Conservation (phyloP, 2,888 invertebrate species). For the Cheilosia pagana region DNA sequence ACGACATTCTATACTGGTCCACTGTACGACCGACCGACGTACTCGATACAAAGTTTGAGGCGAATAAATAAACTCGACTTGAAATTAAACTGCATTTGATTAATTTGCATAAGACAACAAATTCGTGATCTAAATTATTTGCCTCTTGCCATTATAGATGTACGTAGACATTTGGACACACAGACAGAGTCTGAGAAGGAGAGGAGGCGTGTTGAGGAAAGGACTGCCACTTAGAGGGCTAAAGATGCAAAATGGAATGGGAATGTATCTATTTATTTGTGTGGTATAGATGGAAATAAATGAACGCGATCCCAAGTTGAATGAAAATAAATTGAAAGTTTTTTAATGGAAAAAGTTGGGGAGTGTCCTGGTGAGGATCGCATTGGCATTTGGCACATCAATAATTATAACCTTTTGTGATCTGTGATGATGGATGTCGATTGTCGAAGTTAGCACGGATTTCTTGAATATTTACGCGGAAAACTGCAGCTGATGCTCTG, state of each 20-base stretch:
- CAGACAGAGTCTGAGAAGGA: not conserved
- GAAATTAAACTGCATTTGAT: slow-evolving; percentile 81
- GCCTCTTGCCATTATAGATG: slow-evolving; percentile 61
- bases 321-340: slow-evolving; percentile 69
- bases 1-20: slow-evolving; percentile 53
- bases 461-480: no score
- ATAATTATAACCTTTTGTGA: no score
- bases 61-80: slow-evolving; percentile 63
- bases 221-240: slow-evolving; percentile 78
- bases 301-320: slow-evolving; percentile 38
- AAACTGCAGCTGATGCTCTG: no score
- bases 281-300: slow-evolving; percentile 24
- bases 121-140: slow-evolving; percentile 84
- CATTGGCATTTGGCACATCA: not conserved
- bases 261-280: slow-evolving; percentile 28
- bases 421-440: no score
- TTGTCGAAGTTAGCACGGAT: no score
- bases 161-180: slow-evolving; percentile 4
- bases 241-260: slow-evolving; percentile 74
- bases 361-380: slow-evolving; percentile 17
- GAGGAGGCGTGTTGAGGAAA: slow-evolving; percentile 45
- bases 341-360: slow-evolving; percentile 41
- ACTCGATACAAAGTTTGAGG: slow-evolving; percentile 34
- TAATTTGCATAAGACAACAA: slow-evolving; percentile 84
- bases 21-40: slow-evolving; percentile 24